Conservation (phyloP, 2,797 vertebrate species). For the Rhinophrynus dorsalis region DNA sequence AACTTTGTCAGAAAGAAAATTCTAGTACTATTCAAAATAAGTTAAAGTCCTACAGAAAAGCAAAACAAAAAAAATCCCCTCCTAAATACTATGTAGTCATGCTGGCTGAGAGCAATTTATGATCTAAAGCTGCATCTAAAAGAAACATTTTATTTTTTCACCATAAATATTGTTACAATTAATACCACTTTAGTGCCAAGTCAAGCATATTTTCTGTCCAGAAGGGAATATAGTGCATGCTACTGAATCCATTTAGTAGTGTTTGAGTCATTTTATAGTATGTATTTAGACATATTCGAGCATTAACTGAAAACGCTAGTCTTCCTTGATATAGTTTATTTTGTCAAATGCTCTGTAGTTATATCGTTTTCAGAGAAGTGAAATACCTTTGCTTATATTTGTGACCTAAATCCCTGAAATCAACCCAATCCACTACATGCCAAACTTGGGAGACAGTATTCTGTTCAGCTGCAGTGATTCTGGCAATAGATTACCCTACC, state of each 20-base stretch:
- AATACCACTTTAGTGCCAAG: conserved; percentile 59
- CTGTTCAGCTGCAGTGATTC: no score
- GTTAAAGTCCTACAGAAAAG: conserved; percentile 41
- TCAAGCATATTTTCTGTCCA: conserved; percentile 60
- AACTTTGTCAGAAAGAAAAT: conserved; percentile 29
- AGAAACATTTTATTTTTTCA: conserved; percentile 55
- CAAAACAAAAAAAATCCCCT: conserved; percentile 17
- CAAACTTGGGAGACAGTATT: no score
- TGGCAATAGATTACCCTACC: no score
- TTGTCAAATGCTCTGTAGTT: not conserved
- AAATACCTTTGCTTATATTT: no score
- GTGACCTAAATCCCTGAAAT: no score
- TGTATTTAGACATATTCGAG: conserved; percentile 15
- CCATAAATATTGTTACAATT: conserved; percentile 58
- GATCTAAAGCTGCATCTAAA: conserved; percentile 60
- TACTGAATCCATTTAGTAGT: conserved; percentile 55
- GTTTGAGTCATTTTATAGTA: conserved; percentile 39
- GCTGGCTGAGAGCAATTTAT: conserved; percentile 52
- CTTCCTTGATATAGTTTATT: not conserved
- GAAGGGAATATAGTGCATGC: conserved; percentile 58
- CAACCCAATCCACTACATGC: no score
- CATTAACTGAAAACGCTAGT: conserved; percentile 7
- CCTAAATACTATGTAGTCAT: conserved; percentile 14
- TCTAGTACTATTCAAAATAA: conserved; percentile 46
- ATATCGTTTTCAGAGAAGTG: no score